phyloP scores from a whole-genome alignment of 2,888 invertebrate species.

The Diabrotica balteata region DNA sequence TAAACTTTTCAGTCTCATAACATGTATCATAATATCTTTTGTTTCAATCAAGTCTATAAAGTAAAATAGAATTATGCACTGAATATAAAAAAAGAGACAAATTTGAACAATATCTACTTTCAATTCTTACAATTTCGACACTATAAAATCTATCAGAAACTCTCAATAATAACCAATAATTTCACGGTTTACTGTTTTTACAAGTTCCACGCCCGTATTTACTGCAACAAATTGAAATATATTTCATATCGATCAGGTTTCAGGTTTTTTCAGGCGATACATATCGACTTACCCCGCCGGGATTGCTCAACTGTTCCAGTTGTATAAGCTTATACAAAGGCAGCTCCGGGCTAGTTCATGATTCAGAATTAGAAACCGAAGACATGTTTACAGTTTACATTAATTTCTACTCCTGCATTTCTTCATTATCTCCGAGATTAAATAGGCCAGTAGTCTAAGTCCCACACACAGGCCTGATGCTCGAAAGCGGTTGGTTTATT shows the following conservation, averaged over 20 bases:
- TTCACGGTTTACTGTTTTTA: background rate
- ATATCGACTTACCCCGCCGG: slow-evolving; percentile 28
- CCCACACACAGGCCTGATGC: too few species aligned
- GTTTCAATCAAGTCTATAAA: too few species aligned
- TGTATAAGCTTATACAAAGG: slow-evolving; percentile 34
- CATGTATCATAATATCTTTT: too few species aligned
- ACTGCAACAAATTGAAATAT: slow-evolving; percentile 15
- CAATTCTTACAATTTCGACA: too few species aligned
- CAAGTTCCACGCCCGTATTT: slow-evolving; percentile 13
- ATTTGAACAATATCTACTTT: too few species aligned
- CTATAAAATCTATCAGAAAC: too few species aligned
- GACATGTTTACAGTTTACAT: slow-evolving; percentile 46
- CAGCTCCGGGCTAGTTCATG: slow-evolving; percentile 42
- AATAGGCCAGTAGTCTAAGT: too few species aligned
- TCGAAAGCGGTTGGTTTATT: too few species aligned
- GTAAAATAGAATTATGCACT: too few species aligned
- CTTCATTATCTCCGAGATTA: slow-evolving; percentile 10
- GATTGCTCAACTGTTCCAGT: slow-evolving; percentile 29
- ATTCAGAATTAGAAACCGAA: slow-evolving; percentile 50
- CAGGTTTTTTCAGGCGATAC: slow-evolving; percentile 18
- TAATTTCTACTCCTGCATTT: slow-evolving; percentile 52
- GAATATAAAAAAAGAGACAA: too few species aligned
- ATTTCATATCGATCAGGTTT: slow-evolving; percentile 14
- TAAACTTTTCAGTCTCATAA: too few species aligned
- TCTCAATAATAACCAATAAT: background rate